Conservation (phyloP, 2,888 invertebrate species). For the Catocala nupta region DNA sequence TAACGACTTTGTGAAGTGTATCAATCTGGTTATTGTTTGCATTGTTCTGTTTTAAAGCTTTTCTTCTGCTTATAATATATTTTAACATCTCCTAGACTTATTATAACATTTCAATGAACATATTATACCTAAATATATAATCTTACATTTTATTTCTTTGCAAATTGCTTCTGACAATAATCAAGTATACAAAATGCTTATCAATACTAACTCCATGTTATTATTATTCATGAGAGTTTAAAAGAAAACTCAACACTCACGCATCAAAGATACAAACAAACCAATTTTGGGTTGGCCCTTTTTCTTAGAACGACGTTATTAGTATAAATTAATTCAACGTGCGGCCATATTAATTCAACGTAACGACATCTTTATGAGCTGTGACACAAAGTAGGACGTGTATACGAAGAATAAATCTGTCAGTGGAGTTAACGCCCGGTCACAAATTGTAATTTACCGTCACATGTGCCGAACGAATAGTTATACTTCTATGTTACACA, state of each 20-base stretch:
- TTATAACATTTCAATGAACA: no score
- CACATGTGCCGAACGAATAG: conserved; percentile 69
- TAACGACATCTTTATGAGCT: conserved; percentile 83
- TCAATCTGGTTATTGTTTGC: no score
- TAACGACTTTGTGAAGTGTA: no score
- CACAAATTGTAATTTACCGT: conserved; percentile 82
- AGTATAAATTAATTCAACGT: conserved; percentile 71
- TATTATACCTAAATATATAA: no score
- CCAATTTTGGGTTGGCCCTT: conserved; percentile 43
- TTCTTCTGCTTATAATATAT: no score
- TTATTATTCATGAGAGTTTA: no score
- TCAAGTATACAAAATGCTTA: no score
- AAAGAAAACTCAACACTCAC: not conserved
- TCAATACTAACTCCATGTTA: no score
- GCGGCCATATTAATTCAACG: conserved; percentile 76
- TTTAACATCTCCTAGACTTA: no score
- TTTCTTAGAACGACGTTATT: conserved; percentile 62
- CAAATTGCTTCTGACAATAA: no score
- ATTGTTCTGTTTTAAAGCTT: no score
- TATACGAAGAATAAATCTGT: conserved; percentile 82
- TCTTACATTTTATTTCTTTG: no score
- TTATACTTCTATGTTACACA: conserved; percentile 51
- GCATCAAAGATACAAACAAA: conserved; percentile 17
- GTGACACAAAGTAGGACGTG: conserved; percentile 82
- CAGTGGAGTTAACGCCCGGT: conserved; percentile 75